Percentiles rank a stretch among this genome's conserved stretches.
Evolutionary conservation across 2,797 vertebrate species (phyloP).

Genomic region (Aratinga solstitialis): DNA sequence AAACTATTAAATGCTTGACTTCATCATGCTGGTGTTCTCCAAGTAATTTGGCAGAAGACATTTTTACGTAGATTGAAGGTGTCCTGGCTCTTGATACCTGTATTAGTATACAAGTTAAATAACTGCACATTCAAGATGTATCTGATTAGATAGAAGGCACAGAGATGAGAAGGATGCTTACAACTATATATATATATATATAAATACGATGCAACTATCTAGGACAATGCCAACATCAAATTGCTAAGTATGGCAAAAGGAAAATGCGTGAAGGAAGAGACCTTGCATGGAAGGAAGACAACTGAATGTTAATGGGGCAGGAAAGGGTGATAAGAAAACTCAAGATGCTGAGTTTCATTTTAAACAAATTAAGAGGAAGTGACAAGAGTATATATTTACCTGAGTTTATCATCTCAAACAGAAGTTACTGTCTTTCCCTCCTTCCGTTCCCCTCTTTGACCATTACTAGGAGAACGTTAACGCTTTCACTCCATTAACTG

Average conservation of each 20-base stretch:
- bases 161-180: neutral
- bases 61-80: neutral
- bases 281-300: neutral
- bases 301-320: neutral
- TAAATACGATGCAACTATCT: rapidly evolving
- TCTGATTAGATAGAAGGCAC: neutral
- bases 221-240: neutral
- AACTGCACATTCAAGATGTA: neutral
- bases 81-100: neutral
- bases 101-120: neutral
- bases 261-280: neutral
- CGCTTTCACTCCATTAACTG: neutral
- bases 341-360: neutral
- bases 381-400: neutral
- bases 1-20: neutral
- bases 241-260: neutral
- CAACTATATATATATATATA: no score
- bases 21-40: neutral
- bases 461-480: neutral
- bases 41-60: neutral
- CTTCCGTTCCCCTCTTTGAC: neutral
- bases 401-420: neutral
- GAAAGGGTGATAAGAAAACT: neutral
- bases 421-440: neutral
- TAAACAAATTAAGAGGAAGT: neutral